Evolutionary conservation across 1,140 invertebrate species (phyloP).

Genomic region (Caerostris darwini): DNA sequence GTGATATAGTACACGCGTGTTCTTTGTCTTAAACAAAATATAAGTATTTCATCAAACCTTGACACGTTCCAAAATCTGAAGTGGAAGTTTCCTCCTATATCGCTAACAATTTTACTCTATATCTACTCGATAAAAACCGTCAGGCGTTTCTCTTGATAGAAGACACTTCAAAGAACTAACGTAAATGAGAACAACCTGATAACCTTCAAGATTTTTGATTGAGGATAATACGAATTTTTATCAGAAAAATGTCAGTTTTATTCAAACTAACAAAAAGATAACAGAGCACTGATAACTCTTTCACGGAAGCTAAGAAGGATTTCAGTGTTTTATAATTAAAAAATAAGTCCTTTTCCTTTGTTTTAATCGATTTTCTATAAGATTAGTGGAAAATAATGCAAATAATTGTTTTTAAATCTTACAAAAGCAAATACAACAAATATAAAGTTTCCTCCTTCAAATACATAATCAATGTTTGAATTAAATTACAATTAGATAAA

Average conservation of each 20-base stretch:
- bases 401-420: too few species aligned
- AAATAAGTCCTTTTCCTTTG: too few species aligned
- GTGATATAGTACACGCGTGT: too few species aligned
- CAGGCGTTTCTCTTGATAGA: neutral
- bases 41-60: too few species aligned
- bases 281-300: neutral
- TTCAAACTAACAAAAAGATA: neutral
- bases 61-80: neutral
- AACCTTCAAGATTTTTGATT: neutral
- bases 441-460: too few species aligned
- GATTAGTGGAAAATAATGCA: too few species aligned
- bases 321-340: too few species aligned
- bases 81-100: slow-evolving; percentile 10
- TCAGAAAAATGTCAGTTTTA: neutral
- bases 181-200: neutral
- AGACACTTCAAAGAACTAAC: neutral
- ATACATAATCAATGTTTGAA: too few species aligned
- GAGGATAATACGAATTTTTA: neutral
- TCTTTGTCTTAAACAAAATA: too few species aligned
- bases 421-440: too few species aligned
- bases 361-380: too few species aligned
- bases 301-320: neutral
- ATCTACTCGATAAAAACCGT: neutral
- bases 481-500: too few species aligned
- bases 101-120: slow-evolving; percentile 18